These are phyloP conservation scores for Drosophila affinis DNA, from an alignment of 2,888 invertebrate genomes.

Conservation along the genomic window DNA sequence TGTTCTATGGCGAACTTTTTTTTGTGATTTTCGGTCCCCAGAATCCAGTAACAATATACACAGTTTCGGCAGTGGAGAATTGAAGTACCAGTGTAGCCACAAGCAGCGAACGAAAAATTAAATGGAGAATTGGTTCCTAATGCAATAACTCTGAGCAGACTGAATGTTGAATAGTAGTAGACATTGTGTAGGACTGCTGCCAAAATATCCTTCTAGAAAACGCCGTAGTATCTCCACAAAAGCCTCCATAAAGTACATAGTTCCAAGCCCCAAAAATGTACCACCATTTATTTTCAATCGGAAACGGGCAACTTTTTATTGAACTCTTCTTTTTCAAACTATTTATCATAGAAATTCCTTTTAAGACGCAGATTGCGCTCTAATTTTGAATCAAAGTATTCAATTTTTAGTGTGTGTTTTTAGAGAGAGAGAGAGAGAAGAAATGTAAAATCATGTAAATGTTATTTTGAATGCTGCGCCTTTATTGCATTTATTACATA, in stretches of 20 bases:
- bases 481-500: constrained; percentile 31
- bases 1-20: no score
- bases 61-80: no score
- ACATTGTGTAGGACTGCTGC: no score
- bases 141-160: no score
- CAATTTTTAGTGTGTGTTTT: constrained; percentile 11
- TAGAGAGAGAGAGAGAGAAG: neutral
- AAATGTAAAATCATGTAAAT: constrained; percentile 10
- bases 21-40: no score
- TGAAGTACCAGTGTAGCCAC: no score
- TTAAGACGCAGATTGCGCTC: neutral
- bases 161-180: no score
- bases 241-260: neutral
- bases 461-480: constrained; percentile 42
- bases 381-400: constrained; percentile 26
- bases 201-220: no score
- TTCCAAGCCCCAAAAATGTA: neutral
- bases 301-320: constrained; percentile 69
- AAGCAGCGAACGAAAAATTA: no score
- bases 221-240: no score
- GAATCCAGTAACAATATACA: no score
- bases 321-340: constrained; percentile 22
- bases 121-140: no score
- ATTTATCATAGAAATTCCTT: constrained; percentile 13
- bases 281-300: constrained; percentile 41